Evolutionary conservation across 2,113 vertebrate genomes (phyloP).

Genomic region (Micronycteris hirsuta): DNA sequence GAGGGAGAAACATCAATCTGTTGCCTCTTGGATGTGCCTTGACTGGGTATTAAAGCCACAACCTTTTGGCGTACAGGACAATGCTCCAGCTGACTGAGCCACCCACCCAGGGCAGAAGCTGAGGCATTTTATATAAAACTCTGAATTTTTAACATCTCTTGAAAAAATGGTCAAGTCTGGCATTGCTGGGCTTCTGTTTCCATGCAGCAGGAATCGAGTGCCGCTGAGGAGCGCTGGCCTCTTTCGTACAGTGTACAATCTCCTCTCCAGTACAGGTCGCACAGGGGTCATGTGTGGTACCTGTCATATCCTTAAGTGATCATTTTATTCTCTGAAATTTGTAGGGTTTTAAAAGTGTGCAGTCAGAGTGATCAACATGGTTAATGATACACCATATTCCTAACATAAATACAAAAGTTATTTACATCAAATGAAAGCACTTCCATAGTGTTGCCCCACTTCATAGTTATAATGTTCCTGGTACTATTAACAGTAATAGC

Average conservation of each 20-base stretch:
- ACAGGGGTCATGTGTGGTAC: fast-evolving
- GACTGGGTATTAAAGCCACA: too few relatives aligned
- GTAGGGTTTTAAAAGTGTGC: not conserved
- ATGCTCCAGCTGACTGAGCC: too few relatives aligned
- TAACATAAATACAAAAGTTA: not conserved
- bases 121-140: not conserved
- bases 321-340: not conserved
- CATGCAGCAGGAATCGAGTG: fast-evolving
- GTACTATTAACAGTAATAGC: not conserved
- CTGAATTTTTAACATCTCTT: not conserved
- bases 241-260: fast-evolving
- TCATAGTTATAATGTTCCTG: not conserved
- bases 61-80: too few relatives aligned
- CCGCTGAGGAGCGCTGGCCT: not conserved
- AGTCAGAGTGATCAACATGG: not conserved
- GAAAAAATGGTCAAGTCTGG: not conserved
- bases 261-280: not conserved
- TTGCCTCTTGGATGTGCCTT: too few relatives aligned
- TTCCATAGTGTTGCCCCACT: not conserved
- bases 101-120: not conserved
- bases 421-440: not conserved
- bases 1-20: too few relatives aligned
- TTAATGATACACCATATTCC: not conserved
- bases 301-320: not conserved
- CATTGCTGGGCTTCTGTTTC: not conserved